Evolutionary conservation across 2,113 vertebrate genomes (phyloP), one percentile per base, ranked within the genome.

Genomic region (Leiothrix lutea): DNA sequence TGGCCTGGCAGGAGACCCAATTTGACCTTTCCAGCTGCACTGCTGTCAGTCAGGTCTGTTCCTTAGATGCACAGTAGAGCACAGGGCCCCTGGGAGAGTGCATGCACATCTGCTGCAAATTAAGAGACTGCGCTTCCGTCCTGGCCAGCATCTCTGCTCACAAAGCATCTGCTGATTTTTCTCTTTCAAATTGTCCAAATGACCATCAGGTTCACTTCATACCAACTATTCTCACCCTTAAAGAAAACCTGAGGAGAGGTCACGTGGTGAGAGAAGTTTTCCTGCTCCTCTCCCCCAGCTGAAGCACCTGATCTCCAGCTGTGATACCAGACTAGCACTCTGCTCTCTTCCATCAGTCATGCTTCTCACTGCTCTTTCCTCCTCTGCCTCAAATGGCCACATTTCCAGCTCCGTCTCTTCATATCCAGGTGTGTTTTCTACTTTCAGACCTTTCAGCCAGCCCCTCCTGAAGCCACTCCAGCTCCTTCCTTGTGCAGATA

Each of bases 121-220:
- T 69, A 2, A 44, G 13, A 42, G 45, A n/a, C 29, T 3, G 18
- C 0, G 0, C 22, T 69, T 86, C 79, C 3, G 2, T 56, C 45
- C 36, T 31, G 45, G 50, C 19, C 82, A 7, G 5, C 2, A 10
- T 7, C 29, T 69, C 80, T 65, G 19, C 54, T 74, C 79, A 51
- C 17, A 61, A 65, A 54, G 18, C 20, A 61, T 6, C 65, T 47
- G n/a, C 77, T 28, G 24, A 21, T 66, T 86, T 71, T 84, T 11
- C 21, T 33, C 71, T 61, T 80, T 57, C 38, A n/a, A 61, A 53
- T 12, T 53, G 17, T 19, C n/a, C 60, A 64, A 0, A 1, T 62
- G 62, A 88, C 36, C 31, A 65, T 5, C 17, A 35, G 21, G 31
- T 65, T 88, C 45, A 57, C 31, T 56, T 72, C 60, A 78, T 47